Evolutionary conservation across 2,113 vertebrate genomes (phyloP), one percentile per base, ranked within the genome.

Genomic region (Clarias magur): DNA sequence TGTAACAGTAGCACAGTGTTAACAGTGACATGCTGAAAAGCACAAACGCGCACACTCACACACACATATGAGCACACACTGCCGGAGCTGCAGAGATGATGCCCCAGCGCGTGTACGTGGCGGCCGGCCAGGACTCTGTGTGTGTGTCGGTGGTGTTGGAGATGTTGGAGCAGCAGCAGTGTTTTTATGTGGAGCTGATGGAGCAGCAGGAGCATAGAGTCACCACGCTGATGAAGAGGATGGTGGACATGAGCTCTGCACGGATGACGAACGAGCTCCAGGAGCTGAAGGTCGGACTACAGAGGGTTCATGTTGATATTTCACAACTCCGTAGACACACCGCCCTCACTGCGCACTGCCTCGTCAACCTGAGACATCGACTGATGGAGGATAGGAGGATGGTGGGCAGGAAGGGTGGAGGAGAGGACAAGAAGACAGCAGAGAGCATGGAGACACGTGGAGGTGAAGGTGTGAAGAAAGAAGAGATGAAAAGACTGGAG

Each of bases 161-260:
- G 62, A 92, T 96, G 30, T 85, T 96, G 85, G 94, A 95, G 1
- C 94, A 95, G 68, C 95, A 95, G 68, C 91, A 92, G 88, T 91
- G 91, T 84, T 92, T 92, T 86, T 95, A 93, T 88, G 91, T 72
- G 38, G 93, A 94, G 85, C 92, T 95, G 15, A 83, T 95, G 34
- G 91, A 94, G 90, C 94, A 94, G 87, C 94, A 95, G 90, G 94
- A 95, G 82, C 90, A 91, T 63, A 95, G 90, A 89, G 94, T 93
- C 86, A 88, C 91, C 68, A 90, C 93, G 12, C 95, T 94, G 87
- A 89, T 95, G 8, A 93, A 94, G 88, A 93, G 95, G 92, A 56
- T 94, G 85, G 93, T 93, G 91, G 93, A 95, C 6, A 53, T 82
- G 80, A 82, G 62, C 80, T 67, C 84, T 83, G 92, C 0, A 89